Base-by-base conservation (phyloP, 2,113 vertebrate genomes). In the Nannobrachium achirus region DNA sequence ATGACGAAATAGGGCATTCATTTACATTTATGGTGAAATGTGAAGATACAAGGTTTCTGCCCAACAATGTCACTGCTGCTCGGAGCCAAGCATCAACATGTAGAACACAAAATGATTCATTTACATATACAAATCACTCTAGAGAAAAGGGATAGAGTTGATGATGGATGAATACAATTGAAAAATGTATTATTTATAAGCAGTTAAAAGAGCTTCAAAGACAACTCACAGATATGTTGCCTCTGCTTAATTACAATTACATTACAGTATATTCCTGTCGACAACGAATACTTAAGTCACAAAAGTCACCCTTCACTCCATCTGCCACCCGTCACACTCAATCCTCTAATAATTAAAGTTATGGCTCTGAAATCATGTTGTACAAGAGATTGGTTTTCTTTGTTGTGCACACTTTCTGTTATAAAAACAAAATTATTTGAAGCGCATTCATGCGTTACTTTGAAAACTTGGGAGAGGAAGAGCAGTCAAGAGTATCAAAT, bases 91-190 rank as follows among this genome's bases (percentile, higher is more conserved):
- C 71, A 78, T 68, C 56, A 64, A 40, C 44, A 61, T 38, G 18
- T 41, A 61, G 67, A 63, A 77, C 55, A 73, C 56, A 65, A 63
- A 71, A 55, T 8, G 2, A 50, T 20, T 63, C 20, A 79, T 79
- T 42, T 61, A 60, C 57, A 75, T 64, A 14, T 48, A 69, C 64
- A 66, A 66, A 11, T 13, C 2, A 50, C 11, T 65, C 19, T 9
- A 49, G 50, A 40, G n/a, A 50, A 66, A 19, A 41, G 33, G 56
- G 6, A 59, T 8, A 59, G 45, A n/a, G 51, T 25, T 76, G 45
- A 25, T 13, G 15, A 20, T 10, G 3, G 15, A 16, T 3, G 14
- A 15, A 58, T 52, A 60, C 10, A 60, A 11, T n/a, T 39, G 18
- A 13, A 16, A n/a, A 40, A 71, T 74, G 75, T 4, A 65, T 71